A percentile compares a stretch with the other conserved stretches of the same genome.
These are phyloP conservation scores for Epizoanthus fatuus DNA, from an alignment of 92 coral and sea anemone genomes.

Conservation along the genomic window DNA sequence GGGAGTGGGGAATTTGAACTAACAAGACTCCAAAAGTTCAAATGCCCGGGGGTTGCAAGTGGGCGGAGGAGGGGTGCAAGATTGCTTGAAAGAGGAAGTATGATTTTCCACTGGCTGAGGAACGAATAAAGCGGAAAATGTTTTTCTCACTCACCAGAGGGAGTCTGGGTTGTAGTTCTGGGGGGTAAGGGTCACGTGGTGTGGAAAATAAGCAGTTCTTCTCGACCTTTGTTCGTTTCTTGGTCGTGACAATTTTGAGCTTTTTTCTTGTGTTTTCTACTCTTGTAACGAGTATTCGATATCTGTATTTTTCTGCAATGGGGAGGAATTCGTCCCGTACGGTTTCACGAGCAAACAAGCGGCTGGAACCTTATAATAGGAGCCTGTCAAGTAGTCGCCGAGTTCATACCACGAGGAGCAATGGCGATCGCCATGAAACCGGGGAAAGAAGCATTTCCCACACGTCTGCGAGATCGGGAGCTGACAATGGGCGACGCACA, in stretches of 20 bases:
- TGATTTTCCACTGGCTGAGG: too few species aligned
- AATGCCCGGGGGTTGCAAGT: too few species aligned
- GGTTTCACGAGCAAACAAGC: slow-evolving; percentile 38
- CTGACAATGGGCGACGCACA: neutral
- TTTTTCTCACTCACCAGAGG: too few species aligned
- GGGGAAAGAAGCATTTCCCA: slow-evolving; percentile 9
- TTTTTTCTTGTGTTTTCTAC: neutral
- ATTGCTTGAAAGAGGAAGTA: too few species aligned
- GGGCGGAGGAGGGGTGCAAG: too few species aligned
- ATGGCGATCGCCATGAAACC: slow-evolving; percentile 3
- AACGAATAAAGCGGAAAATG: too few species aligned
- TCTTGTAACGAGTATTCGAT: neutral
- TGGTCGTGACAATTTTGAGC: neutral
- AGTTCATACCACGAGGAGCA: slow-evolving; percentile 6
- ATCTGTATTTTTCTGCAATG: neutral
- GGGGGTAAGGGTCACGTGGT: too few species aligned
- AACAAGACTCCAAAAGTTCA: too few species aligned
- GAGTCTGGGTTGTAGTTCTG: too few species aligned
- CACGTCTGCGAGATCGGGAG: slow-evolving; percentile 16
- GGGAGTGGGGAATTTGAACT: too few species aligned
- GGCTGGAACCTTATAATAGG: slow-evolving; percentile 28
- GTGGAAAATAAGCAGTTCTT: too few species aligned
- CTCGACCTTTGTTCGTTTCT: too few species aligned
- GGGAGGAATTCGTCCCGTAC: slow-evolving; percentile 28
- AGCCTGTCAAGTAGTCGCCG: slow-evolving; percentile 22